Base-by-base conservation (phyloP, 30 jellyfish, hydroid and myxozoan species). In the Pseudorhiza aurosa region DNA sequence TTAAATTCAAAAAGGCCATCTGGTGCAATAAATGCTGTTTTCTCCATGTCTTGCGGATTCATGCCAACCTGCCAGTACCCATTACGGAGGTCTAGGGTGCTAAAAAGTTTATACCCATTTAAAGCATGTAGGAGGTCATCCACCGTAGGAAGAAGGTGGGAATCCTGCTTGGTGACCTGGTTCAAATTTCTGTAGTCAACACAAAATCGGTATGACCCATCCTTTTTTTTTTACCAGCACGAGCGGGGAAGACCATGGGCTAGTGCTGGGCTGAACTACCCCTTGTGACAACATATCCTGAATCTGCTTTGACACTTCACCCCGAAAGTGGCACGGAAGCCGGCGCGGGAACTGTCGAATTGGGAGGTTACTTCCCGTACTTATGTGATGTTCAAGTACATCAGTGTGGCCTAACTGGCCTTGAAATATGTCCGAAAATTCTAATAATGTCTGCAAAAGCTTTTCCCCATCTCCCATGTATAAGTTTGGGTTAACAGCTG, bases 61-160 rank as follows among this genome's bases (percentile, higher is more conserved):
- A 64, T 22, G 31, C 78, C 28, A 32, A 74, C 65, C 53, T 75
- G 88, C 79, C 88, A 75, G 68, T 75, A 75, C 53, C 88, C 79
- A 14, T 27, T 12, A 14, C 87, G 77, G 36, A 74, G 46, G 65
- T 80, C 92, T 2, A 80, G 19, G 14, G 86, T 65, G 65, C 72
- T 30, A 81, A 81, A 81, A 2, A 25, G 5, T 25, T 35, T 44
- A 29, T 37, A 6, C 8, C 84, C 78, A 25, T 24, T 18, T 14
- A 81, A 40, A 15, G 76, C 57, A 19, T 49, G 87, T 11, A 30
- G 33, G 7, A 68, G 49, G 39, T 51, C 93, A 31, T 65, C 78
- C 9, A 56, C 80, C 49, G 68, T 28, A 10, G 78, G 93, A 7
- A 81, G 72, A 18, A 87, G 93, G 2, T 81, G 78, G 10, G 93